A percentile compares a stretch with the other conserved stretches of the same genome.
These are phyloP conservation scores for Rhadina sibilatrix DNA, from an alignment of 2,113 vertebrate species.

Conservation along the genomic window DNA sequence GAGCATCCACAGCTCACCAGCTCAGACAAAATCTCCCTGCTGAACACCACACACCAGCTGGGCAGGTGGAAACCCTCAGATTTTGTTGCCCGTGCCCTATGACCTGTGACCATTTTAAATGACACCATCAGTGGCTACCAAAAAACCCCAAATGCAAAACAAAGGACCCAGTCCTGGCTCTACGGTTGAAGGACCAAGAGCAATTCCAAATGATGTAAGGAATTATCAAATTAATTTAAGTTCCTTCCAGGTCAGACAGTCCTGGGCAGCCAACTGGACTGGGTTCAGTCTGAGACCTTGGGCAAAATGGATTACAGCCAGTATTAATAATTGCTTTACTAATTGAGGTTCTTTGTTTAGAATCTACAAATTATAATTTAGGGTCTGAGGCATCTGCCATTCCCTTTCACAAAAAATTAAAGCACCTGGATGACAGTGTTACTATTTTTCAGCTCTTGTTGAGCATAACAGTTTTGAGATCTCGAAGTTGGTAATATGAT, in stretches of 20 bases:
- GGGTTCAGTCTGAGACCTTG: neutral
- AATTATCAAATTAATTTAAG: neutral
- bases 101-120: accelerated
- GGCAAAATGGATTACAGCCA: constrained; percentile 43
- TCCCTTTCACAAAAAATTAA: neutral
- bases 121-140: neutral
- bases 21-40: neutral
- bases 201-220: neutral
- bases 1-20: neutral
- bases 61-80: neutral
- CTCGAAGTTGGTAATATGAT: neutral
- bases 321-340: constrained; percentile 50
- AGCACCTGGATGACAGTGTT: neutral
- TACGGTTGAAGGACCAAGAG: neutral
- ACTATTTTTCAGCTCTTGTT: neutral
- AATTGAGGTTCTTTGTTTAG: constrained; percentile 49
- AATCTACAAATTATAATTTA: neutral
- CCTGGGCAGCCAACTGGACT: neutral
- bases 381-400: constrained; percentile 18
- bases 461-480: neutral
- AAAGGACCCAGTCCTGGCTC: neutral
- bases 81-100: neutral
- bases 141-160: neutral
- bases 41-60: neutral
- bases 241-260: neutral